These are phyloP conservation scores for Pseudochaenichthys georgianus DNA, from an alignment of 2,797 vertebrate genomes.

Conservation along the genomic window DNA sequence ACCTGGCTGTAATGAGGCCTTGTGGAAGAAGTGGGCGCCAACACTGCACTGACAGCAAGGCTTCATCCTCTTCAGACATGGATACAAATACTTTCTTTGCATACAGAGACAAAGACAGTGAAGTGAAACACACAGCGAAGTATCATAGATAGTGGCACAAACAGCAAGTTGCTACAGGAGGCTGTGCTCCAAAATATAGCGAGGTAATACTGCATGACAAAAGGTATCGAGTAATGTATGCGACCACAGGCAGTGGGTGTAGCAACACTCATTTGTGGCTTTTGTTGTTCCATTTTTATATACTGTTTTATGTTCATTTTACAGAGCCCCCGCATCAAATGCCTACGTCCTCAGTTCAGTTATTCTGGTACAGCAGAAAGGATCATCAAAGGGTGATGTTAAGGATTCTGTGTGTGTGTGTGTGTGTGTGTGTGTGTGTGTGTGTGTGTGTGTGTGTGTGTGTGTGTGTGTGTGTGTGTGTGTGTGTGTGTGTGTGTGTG, in stretches of 20 bases:
- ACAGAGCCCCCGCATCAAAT: slow-evolving; percentile 25
- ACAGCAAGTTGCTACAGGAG: slow-evolving; percentile 36
- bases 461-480: too few relatives aligned
- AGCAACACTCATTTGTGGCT: slow-evolving; percentile 31
- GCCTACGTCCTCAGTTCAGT: slow-evolving; percentile 17
- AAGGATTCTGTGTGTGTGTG: slow-evolving; percentile 14
- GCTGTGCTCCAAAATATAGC: slow-evolving; percentile 41
- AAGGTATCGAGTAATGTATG: slow-evolving; percentile 48
- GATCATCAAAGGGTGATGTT: slow-evolving; percentile 26
- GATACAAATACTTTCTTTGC: slow-evolving; percentile 58
- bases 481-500: too few relatives aligned
- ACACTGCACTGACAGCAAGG: slow-evolving; percentile 47
- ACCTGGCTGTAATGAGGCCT: slow-evolving; percentile 55
- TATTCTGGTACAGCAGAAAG: slow-evolving; percentile 5
- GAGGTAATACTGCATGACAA: slow-evolving; percentile 40
- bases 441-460: too few relatives aligned
- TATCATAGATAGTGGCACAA: slow-evolving; percentile 28
- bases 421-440: background rate
- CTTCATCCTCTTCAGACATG: slow-evolving; percentile 34
- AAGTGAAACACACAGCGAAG: slow-evolving; percentile 6
- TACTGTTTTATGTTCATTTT: slow-evolving; percentile 16
- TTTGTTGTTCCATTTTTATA: slow-evolving; percentile 37
- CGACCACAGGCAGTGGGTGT: slow-evolving; percentile 25
- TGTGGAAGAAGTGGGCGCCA: slow-evolving; percentile 37
- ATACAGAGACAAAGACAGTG: slow-evolving; percentile 20